Evolutionary conservation across 2,888 invertebrate species (phyloP).

Genomic region (Autographa gamma): DNA sequence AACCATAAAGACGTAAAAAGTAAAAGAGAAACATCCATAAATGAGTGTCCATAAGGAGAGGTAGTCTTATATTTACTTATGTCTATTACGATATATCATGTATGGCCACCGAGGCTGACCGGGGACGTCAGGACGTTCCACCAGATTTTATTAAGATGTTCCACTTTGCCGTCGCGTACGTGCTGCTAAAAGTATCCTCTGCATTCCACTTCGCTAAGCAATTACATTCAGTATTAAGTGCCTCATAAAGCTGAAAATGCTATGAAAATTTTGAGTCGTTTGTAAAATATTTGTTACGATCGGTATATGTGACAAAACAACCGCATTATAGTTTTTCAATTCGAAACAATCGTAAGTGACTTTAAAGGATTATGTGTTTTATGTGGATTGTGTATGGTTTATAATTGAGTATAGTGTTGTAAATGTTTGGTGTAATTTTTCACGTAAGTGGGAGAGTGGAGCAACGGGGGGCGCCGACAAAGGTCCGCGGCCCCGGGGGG

Average conservation of each 20-base stretch:
- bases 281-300: conserved; percentile 42
- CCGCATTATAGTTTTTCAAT: conserved; percentile 37
- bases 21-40: conserved; percentile 44
- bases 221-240: conserved; percentile 39
- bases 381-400: conserved; percentile 38
- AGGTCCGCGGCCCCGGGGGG: conserved; percentile 75
- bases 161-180: conserved; percentile 63
- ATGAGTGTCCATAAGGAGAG: conserved; percentile 65
- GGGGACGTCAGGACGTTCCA: conserved; percentile 62
- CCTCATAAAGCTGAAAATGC: conserved; percentile 41
- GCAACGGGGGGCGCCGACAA: conserved; percentile 85
- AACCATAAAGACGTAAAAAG: conserved; percentile 30
- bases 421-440: conserved; percentile 75
- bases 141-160: conserved; percentile 74
- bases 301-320: conserved; percentile 62
- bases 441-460: conserved; percentile 75
- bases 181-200: conserved; percentile 49
- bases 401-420: conserved; percentile 27
- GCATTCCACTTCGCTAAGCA: conserved; percentile 16
- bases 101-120: conserved; percentile 73
- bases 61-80: conserved; percentile 73
- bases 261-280: conserved; percentile 21
- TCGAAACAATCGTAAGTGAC: conserved; percentile 43
- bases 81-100: conserved; percentile 70
- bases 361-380: conserved; percentile 40